Percentiles rank a stretch among this genome's conserved stretches.
Conservation (phyloP, 2,113 vertebrate genomes). For the Corynorhinus townsendii region DNA sequence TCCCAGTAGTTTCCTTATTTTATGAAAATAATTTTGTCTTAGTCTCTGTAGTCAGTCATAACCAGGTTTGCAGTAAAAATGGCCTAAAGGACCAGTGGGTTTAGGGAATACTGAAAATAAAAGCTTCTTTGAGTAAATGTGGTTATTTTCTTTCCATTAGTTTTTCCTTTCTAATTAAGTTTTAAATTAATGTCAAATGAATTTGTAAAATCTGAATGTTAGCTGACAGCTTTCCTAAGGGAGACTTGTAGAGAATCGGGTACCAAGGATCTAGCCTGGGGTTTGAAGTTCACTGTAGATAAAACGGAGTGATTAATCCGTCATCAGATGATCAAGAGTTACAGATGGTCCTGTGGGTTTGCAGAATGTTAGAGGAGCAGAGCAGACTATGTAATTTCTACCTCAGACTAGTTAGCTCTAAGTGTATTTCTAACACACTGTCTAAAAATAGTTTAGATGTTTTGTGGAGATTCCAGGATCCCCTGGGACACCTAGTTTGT, state of each 20-base stretch:
- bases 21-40: background rate
- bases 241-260: background rate
- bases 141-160: background rate
- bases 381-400: background rate
- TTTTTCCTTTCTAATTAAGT: background rate
- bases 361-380: background rate
- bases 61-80: background rate
- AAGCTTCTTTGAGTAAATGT: background rate
- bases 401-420: background rate
- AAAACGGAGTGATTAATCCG: background rate
- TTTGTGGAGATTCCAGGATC: background rate
- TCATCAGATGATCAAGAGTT: background rate
- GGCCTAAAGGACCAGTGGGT: background rate
- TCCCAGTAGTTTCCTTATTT: background rate
- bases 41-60: background rate
- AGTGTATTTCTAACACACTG: background rate
- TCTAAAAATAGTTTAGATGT: background rate
- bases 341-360: background rate
- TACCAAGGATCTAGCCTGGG: background rate
- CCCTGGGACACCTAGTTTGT: background rate
- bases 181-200: constrained; percentile 36
- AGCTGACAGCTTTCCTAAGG: background rate
- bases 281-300: background rate
- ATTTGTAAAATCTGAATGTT: constrained; percentile 10
- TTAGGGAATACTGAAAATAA: background rate